phyloP scores from a whole-genome alignment of 2,797 vertebrate genomes.

The Argentina silus region DNA sequence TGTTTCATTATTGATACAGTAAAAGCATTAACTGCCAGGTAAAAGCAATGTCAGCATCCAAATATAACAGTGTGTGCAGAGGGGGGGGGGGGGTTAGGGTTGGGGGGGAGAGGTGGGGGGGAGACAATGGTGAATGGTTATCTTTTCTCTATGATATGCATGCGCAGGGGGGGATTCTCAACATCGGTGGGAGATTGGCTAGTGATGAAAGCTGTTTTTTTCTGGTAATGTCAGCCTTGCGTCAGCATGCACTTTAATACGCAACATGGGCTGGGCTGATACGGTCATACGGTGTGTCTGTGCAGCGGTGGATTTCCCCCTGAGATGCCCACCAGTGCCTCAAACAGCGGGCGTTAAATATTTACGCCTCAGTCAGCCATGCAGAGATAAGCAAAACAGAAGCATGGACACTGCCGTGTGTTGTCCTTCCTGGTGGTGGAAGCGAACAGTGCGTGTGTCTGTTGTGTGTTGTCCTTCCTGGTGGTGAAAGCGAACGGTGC shows the following conservation, averaged over 20 bases:
- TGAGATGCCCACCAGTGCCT: not conserved
- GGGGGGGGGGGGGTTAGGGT: not conserved
- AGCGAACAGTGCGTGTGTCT: too few species aligned
- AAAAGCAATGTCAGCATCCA: slow-evolving; percentile 79
- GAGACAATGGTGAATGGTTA: slow-evolving; percentile 70
- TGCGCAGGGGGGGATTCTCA: slow-evolving; percentile 25
- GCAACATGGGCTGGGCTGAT: slow-evolving; percentile 7
- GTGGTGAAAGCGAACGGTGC: too few species aligned
- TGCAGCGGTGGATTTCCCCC: not conserved
- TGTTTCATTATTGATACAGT: slow-evolving; percentile 83
- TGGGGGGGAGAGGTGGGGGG: not conserved
- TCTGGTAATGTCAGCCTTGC: not conserved
- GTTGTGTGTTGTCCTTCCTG: not conserved
- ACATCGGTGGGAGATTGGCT: not conserved
- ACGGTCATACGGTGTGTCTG: not conserved
- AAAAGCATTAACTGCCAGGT: slow-evolving; percentile 79
- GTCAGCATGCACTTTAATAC: slow-evolving; percentile 3
- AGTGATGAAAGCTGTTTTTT: not conserved
- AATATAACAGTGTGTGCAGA: slow-evolving; percentile 70
- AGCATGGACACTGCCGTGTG: too few species aligned
- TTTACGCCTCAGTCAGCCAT: slow-evolving; percentile 52
- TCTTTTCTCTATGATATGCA: slow-evolving; percentile 72
- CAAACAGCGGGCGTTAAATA: slow-evolving; percentile 45
- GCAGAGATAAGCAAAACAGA: slow-evolving; percentile 17
- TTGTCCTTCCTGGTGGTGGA: too few species aligned